These are phyloP conservation scores for Chloromyia formosa DNA, from an alignment of 2,888 invertebrate species.

Conservation along the genomic window DNA sequence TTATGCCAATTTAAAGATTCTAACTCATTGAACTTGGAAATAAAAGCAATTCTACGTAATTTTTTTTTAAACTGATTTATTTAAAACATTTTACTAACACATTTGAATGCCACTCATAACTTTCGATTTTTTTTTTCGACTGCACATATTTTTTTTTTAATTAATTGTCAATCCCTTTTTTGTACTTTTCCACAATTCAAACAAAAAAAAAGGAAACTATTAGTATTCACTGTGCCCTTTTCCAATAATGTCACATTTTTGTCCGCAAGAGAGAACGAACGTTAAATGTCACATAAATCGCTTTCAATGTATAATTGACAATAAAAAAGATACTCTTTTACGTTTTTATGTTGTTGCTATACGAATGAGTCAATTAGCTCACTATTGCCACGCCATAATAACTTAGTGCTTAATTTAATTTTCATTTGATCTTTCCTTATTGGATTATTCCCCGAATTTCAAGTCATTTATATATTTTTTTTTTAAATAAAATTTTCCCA, in stretches of 20 bases:
- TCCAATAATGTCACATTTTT: conserved; percentile 14
- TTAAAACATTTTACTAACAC: conserved; percentile 22
- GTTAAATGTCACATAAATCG: conserved; percentile 20
- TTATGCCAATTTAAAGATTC: neutral
- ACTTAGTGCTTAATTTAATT: conserved; percentile 27
- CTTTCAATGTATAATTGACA: conserved; percentile 22
- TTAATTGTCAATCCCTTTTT: neutral
- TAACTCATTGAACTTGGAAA: neutral
- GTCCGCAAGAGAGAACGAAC: conserved; percentile 29
- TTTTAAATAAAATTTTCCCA: conserved; percentile 10
- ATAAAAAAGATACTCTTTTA: conserved; percentile 5
- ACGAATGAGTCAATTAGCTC: conserved; percentile 5
- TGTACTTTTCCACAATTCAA: neutral
- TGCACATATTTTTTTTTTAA: conserved; percentile 12
- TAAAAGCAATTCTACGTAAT: neutral
- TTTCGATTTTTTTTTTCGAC: neutral
- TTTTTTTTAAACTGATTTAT: neutral
- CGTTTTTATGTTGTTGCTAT: conserved; percentile 39
- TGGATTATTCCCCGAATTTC: conserved; percentile 1
- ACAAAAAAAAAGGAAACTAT: neutral
- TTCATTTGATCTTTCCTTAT: conserved; percentile 15
- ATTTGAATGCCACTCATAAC: conserved; percentile 2
- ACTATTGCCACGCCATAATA: conserved; percentile 21
- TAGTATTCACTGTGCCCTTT: no score
- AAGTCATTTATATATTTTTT: conserved; percentile 1